Base-by-base conservation (phyloP, 2,113 vertebrate genomes). In the Silurus asotus region DNA sequence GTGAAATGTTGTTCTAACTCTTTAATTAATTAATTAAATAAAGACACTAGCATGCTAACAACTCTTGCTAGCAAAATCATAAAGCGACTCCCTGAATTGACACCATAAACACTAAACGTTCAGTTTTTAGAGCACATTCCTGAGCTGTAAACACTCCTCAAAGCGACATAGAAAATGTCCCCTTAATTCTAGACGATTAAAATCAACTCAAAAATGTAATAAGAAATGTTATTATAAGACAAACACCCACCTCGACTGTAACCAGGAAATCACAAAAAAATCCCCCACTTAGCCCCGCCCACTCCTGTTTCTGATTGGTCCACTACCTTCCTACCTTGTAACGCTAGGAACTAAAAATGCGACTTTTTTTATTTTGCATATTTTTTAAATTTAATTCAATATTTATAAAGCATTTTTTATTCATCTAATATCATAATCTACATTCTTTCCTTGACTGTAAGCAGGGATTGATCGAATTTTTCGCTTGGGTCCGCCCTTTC, bases 191-290 rank as follows among this genome's bases (percentile, higher is more conserved):
- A 8, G 56, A 25, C 1, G 14, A 48, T 15, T 15, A 65, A 81
- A 37, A 80, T 6, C 0, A 8, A 59, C 1, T 23, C 3, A 79
- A 84, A 37, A 17, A 56, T 9, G 59, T 76, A 80, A 20, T 62
- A 79, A 61, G 9, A 55, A 87, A 15, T 53, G 61, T 61, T 86
- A 3, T 84, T 77, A 89, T 70, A 87, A 85, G 14, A 75, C 81
- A 86, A 80, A 56, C 77, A 89, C 91, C 92, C 94, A 95, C 94
- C 94, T 94, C 92, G 85, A 88, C 91, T 81, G 91, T 81, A 92
- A 93, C 92, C 93, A 95, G 95, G 95, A 95, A 95, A 91, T 94
- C 48, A 53, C 58, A 2, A 65, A 37, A 37, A 37, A 76, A 23
- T 75, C 19, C 70, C 80, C 77, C 2, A 1, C 11, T 23, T 56